These are phyloP conservation scores for Trypoxylus dichotomus DNA, from an alignment of 1,140 invertebrate species.

Conservation along the genomic window DNA sequence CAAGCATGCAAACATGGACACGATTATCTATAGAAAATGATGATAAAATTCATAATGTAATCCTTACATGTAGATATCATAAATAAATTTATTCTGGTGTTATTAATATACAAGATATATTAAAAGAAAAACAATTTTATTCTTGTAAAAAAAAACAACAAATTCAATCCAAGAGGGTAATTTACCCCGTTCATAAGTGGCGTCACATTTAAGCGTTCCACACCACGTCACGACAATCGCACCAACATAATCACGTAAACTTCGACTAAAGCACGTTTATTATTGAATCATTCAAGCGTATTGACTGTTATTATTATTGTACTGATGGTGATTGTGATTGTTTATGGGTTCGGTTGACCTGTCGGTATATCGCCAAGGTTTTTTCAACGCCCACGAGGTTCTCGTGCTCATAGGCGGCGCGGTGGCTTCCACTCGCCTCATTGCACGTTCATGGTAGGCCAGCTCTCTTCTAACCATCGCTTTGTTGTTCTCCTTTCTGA, in stretches of 20 bases:
- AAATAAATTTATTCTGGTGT: too few relatives aligned
- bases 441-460: constrained; percentile 19
- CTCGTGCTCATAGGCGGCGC: constrained; percentile 20
- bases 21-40: not conserved
- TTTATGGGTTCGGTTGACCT: constrained; percentile 29
- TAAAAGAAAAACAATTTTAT: not conserved
- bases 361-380: constrained; percentile 35
- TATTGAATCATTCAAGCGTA: constrained; percentile 11
- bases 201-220: not conserved
- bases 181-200: not conserved
- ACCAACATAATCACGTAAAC: not conserved
- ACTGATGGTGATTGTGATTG: not conserved
- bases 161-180: not conserved
- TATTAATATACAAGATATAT: too few relatives aligned
- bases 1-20: not conserved
- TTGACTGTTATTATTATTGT: constrained; percentile 8
- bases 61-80: too few relatives aligned
- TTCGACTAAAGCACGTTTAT: not conserved
- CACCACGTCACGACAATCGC: not conserved
- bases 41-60: too few relatives aligned
- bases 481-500: constrained; percentile 31
- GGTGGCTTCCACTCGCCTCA: constrained; percentile 24
- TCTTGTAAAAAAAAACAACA: not conserved
- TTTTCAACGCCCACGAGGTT: constrained; percentile 34
- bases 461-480: constrained; percentile 33